Conservation (phyloP, 2,888 invertebrate species). For the Trypoxylon attenuatum region DNA sequence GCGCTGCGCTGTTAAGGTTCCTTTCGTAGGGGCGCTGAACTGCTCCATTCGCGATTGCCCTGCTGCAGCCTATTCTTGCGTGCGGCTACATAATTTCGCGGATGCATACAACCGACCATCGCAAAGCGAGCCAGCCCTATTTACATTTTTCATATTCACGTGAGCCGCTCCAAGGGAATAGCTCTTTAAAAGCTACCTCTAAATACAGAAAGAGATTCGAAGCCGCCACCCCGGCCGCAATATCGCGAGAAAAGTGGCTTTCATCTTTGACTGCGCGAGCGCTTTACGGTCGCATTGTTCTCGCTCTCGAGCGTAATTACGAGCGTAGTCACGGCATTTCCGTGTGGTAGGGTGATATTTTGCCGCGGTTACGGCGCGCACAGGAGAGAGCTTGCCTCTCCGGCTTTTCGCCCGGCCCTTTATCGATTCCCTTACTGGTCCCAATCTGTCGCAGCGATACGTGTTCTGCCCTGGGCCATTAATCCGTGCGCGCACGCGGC, state of each 20-base stretch:
- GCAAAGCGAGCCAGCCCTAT: too few species aligned
- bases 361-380: too few species aligned
- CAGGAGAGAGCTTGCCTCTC: neutral
- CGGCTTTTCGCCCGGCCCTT: neutral
- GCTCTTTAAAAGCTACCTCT: constrained; percentile 40
- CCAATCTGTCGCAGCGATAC: constrained; percentile 25
- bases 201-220: constrained; percentile 31
- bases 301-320: neutral
- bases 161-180: constrained; percentile 35
- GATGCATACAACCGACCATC: constrained; percentile 15
- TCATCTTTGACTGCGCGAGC: constrained; percentile 25
- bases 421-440: constrained; percentile 14
- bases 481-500: constrained; percentile 31
- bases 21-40: constrained; percentile 55
- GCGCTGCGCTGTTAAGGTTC: constrained; percentile 65
- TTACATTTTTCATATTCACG: constrained; percentile 44
- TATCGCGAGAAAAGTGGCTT: constrained; percentile 25
- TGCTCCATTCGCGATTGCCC: constrained; percentile 58
- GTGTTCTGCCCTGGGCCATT: constrained; percentile 29
- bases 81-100: constrained; percentile 23
- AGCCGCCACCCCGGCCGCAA: constrained; percentile 22
- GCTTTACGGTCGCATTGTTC: neutral
- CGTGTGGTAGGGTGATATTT: too few species aligned
- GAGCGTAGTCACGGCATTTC: too few species aligned
- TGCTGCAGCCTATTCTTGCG: constrained; percentile 55